These are phyloP conservation scores for Temnothorax ravouxi DNA, from an alignment of 2,888 invertebrate genomes.

Conservation along the genomic window DNA sequence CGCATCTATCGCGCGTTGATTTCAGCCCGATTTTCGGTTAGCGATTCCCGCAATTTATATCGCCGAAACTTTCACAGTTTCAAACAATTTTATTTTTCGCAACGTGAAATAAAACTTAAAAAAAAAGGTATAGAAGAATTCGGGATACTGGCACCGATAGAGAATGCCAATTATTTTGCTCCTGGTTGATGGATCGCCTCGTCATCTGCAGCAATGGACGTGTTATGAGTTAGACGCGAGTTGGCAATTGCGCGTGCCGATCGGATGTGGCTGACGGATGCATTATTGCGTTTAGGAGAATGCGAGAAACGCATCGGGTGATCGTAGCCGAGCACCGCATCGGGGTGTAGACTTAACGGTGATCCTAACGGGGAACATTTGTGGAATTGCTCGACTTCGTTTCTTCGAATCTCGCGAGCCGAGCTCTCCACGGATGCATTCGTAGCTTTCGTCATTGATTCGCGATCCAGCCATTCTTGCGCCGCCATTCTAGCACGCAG, in stretches of 20 bases:
- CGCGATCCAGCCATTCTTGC: conserved; percentile 64
- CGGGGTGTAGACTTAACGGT: conserved; percentile 59
- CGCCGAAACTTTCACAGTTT: neutral
- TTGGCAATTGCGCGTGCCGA: conserved; percentile 52
- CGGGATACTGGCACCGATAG: neutral
- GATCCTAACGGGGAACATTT: conserved; percentile 71
- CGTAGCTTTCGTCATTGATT: conserved; percentile 60
- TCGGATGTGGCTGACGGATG: conserved; percentile 51
- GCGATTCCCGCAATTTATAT: conserved; percentile 13
- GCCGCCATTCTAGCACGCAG: conserved; percentile 37
- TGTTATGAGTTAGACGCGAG: conserved; percentile 63
- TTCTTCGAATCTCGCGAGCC: conserved; percentile 62
- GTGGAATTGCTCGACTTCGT: conserved; percentile 73
- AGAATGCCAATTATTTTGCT: conserved; percentile 28
- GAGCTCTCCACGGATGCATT: conserved; percentile 48
- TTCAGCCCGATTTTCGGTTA: conserved; percentile 12
- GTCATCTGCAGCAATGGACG: conserved; percentile 58
- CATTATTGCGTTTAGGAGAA: conserved; percentile 73
- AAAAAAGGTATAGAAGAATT: neutral
- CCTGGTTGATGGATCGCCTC: conserved; percentile 33
- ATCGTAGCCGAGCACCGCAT: conserved; percentile 46
- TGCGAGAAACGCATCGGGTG: conserved; percentile 67
- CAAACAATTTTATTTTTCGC: conserved; percentile 16
- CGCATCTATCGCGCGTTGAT: conserved; percentile 40
- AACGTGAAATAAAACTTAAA: neutral